These are phyloP conservation scores for Diglossa cyanea DNA, from an alignment of 2,797 vertebrate species.

Conservation along the genomic window DNA sequence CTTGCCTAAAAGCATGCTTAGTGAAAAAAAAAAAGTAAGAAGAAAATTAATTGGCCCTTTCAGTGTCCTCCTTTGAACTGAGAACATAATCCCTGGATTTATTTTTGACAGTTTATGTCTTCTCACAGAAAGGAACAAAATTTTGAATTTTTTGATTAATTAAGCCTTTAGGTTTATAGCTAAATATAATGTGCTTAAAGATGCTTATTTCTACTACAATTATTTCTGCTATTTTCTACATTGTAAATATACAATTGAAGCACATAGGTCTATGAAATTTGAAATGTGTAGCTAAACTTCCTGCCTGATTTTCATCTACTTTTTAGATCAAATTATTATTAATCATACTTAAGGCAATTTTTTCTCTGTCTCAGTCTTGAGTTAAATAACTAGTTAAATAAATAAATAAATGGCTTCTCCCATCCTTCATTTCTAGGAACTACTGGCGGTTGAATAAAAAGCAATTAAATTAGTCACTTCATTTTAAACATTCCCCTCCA, in stretches of 20 bases:
- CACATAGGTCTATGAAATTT: background rate
- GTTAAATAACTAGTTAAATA: background rate
- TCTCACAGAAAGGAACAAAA: background rate
- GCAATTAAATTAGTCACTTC: background rate
- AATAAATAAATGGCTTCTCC: background rate
- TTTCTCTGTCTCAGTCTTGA: background rate
- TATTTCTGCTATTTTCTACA: background rate
- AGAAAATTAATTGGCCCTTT: background rate
- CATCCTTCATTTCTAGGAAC: background rate
- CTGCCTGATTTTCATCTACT: background rate
- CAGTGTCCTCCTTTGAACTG: background rate
- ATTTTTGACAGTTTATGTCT: background rate
- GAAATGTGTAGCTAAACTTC: background rate
- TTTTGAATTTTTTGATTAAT: background rate
- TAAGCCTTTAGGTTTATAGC: background rate
- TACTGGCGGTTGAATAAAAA: background rate
- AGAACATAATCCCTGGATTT: background rate
- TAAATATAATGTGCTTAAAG: background rate
- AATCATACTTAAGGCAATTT: background rate
- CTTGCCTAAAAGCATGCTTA: background rate
- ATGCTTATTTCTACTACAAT: background rate
- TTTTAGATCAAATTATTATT: background rate
- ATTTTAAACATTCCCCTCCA: background rate
- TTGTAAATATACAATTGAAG: background rate
- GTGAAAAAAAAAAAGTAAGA: background rate